Base-by-base conservation (phyloP, 2,888 invertebrate genomes). In the Harpalus rufipes region DNA sequence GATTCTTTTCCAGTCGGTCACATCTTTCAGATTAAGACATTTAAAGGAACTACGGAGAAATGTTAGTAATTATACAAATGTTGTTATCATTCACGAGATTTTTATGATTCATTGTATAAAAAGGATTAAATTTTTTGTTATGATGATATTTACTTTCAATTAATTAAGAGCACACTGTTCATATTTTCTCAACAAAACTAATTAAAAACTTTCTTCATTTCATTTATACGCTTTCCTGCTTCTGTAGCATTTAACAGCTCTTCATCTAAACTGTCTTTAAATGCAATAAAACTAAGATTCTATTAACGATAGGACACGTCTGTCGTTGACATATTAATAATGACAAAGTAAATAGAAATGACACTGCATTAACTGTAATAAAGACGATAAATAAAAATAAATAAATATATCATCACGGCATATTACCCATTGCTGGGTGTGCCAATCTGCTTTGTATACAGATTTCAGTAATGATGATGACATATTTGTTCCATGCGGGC, bases 121-220 rank as follows among this genome's bases (percentile, higher is more conserved):
- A 32, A 32, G 32, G 32, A 32, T 32, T 32, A 32, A 32, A 0
- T 32, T 32, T 32, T 4, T 32, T 32, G 32, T 32, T 32, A n/a
- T n/a, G n/a, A n/a, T n/a, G n/a, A n/a, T n/a, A n/a, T n/a, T 39
- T 68, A n/a, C 68, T 68, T 68, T 68, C 68, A 68, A n/a, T 32
- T 39, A 32, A 68, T n/a, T 39, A 32, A 39, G 25, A 39, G n/a
- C 39, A 18, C 7, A 21, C 63, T 18, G 10, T 63, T 21, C 12
- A 18, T 10, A 3, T 16, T 21, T 21, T 65, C 25, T n/a, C n/a
- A 6, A 32, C n/a, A 21, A 63, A 68, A 68, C 39, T 32, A 68
- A 68, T 68, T 68, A 39, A 63, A 68, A 68, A 68, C 68, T 68
- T 68, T 39, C 68, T 12, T 59, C 14, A 6, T 59, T n/a, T n/a